Evolutionary conservation across 1,140 invertebrate species (phyloP).

Genomic region (Asbolus verrucosus): DNA sequence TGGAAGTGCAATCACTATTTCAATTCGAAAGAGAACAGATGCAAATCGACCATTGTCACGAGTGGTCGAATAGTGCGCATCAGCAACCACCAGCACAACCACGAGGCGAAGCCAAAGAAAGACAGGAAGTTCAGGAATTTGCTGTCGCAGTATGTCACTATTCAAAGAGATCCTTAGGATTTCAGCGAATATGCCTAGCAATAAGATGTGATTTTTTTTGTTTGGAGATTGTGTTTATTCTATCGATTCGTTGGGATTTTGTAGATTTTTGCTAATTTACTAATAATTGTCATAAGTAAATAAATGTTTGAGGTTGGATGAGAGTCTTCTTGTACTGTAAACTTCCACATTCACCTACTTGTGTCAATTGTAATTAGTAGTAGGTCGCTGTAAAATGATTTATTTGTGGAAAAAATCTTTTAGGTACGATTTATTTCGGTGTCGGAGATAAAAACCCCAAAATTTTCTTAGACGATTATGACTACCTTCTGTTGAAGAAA

Average conservation of each 20-base stretch:
- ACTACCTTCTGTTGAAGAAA: conserved; percentile 51
- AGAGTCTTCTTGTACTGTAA: neutral
- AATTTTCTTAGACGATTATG: conserved; percentile 53
- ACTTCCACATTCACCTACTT: no score
- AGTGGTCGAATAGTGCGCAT: conserved; percentile 54
- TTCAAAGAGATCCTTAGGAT: conserved; percentile 47
- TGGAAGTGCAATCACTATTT: conserved; percentile 57
- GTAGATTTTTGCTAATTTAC: neutral
- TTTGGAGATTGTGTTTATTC: neutral
- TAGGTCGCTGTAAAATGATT: neutral
- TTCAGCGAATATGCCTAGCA: no score
- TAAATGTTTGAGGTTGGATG: neutral
- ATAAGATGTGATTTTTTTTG: neutral
- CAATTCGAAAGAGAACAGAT: conserved; percentile 51
- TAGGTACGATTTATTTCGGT: conserved; percentile 37
- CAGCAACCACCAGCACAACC: conserved; percentile 55
- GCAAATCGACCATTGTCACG: conserved; percentile 55
- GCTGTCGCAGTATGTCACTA: conserved; percentile 54
- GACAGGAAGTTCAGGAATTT: conserved; percentile 48
- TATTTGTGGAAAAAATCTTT: neutral
- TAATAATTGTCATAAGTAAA: no score
- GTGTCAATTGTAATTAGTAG: neutral
- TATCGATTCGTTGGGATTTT: neutral
- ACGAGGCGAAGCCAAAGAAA: conserved; percentile 46
- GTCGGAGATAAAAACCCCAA: conserved; percentile 53